Evolutionary conservation across 2,888 invertebrate genomes (phyloP).

Genomic region (Ophion costatus): DNA sequence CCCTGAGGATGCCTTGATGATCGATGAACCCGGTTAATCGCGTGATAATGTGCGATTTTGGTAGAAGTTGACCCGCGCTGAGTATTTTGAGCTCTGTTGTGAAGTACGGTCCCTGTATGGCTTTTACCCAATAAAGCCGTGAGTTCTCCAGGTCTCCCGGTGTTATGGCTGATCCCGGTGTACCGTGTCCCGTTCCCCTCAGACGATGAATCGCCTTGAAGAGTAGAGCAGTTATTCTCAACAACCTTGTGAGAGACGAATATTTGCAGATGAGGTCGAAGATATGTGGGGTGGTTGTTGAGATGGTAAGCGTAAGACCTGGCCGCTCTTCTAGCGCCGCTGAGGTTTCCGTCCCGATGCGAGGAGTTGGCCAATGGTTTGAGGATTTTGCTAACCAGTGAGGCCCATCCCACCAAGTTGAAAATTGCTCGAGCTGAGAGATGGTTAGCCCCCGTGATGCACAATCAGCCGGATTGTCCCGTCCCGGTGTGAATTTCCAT

Average conservation of each 20-base stretch:
- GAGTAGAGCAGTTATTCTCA: neutral
- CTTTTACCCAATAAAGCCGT: neutral
- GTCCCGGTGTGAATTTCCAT: neutral
- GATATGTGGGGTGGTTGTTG: neutral
- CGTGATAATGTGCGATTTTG: neutral
- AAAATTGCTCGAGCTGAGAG: neutral
- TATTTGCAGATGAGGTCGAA: conserved; percentile 12
- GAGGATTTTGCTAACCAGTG: neutral
- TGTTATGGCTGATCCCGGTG: neutral
- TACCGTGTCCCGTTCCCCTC: neutral
- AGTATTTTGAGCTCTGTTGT: too few relatives aligned
- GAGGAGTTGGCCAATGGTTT: neutral
- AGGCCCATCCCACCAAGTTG: conserved; percentile 6
- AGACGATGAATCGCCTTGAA: too few relatives aligned
- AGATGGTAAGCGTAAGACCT: neutral
- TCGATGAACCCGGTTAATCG: conserved; percentile 14
- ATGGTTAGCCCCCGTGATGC: conserved; percentile 9
- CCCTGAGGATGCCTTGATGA: conserved; percentile 1
- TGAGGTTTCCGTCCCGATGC: neutral
- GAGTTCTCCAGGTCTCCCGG: neutral
- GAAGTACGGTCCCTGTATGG: too few relatives aligned
- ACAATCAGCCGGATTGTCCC: conserved; percentile 22
- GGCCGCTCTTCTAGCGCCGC: neutral
- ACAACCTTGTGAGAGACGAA: neutral
- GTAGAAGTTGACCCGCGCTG: too few relatives aligned